Conservation (phyloP, 1,140 invertebrate genomes). For the Drosophila willistoni region DNA sequence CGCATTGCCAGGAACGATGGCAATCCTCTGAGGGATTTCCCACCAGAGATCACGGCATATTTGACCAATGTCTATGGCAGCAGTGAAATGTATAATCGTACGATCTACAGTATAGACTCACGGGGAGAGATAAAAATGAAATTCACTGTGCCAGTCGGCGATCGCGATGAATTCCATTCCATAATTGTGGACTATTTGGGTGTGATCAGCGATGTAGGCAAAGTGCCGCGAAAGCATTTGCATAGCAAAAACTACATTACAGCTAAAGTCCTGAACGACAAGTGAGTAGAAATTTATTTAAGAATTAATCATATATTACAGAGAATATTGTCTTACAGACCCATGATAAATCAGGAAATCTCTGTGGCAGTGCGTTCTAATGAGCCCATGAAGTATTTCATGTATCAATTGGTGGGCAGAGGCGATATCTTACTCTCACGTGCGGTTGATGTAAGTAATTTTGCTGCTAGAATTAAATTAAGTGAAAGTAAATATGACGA, state of each 20-base stretch:
- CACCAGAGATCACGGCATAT: conserved; percentile 86
- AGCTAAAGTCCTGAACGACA: conserved; percentile 88
- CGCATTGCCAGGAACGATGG: conserved; percentile 88
- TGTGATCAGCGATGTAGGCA: conserved; percentile 87
- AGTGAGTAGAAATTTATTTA: conserved; percentile 44
- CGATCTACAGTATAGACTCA: conserved; percentile 85
- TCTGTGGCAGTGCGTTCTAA: conserved; percentile 92
- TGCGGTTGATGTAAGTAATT: conserved; percentile 85
- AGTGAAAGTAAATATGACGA: too few relatives aligned
- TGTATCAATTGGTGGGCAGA: conserved; percentile 93
- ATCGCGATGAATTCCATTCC: conserved; percentile 83
- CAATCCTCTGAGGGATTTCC: conserved; percentile 86
- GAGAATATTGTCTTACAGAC: conserved; percentile 68
- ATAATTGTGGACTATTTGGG: conserved; percentile 86
- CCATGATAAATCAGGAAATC: conserved; percentile 90
- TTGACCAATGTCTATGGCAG: conserved; percentile 88
- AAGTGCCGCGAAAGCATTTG: conserved; percentile 89
- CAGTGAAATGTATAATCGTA: conserved; percentile 86
- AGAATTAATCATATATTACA: background rate
- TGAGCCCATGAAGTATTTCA: conserved; percentile 89
- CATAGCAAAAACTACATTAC: conserved; percentile 90
- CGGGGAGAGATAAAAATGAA: conserved; percentile 89
- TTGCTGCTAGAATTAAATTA: too few relatives aligned
- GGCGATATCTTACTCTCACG: conserved; percentile 92
- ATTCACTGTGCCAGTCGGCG: conserved; percentile 87